These are phyloP conservation scores for Parnassius apollo DNA, from an alignment of 2,888 invertebrate species.

Conservation along the genomic window DNA sequence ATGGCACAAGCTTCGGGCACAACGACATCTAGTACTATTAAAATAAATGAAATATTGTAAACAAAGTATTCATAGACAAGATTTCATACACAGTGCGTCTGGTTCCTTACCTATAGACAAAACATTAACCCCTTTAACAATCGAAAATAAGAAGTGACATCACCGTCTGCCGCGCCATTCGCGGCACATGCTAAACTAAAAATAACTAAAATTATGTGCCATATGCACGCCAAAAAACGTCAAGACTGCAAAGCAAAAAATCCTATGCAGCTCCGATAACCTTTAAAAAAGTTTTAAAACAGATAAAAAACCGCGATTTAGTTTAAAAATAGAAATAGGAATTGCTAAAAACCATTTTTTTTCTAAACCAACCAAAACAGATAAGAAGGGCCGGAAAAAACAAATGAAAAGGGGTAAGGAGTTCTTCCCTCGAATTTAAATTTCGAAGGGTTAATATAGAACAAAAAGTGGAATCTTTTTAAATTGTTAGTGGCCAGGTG, in stretches of 20 bases:
- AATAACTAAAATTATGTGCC: constrained; percentile 70
- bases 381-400: constrained; percentile 51
- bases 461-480: constrained; percentile 63
- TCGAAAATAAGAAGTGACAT: constrained; percentile 71
- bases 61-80: too few species aligned
- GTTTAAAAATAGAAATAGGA: constrained; percentile 52
- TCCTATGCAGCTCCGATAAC: constrained; percentile 51
- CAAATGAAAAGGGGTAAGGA: constrained; percentile 61
- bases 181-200: constrained; percentile 71
- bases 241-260: constrained; percentile 50
- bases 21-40: too few species aligned
- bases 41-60: too few species aligned
- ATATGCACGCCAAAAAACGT: constrained; percentile 65
- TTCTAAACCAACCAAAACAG: constrained; percentile 50
- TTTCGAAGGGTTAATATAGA: constrained; percentile 60
- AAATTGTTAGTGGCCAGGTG: constrained; percentile 71
- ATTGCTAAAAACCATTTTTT: constrained; percentile 34
- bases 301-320: constrained; percentile 46
- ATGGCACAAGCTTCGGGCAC: too few species aligned
- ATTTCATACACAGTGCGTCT: constrained; percentile 25
- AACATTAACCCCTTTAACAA: constrained; percentile 65
- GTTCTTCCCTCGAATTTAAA: constrained; percentile 58
- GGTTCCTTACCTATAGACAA: constrained; percentile 41
- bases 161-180: constrained; percentile 71
- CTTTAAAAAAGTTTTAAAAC: constrained; percentile 39